Evolutionary conservation across 2,888 invertebrate genomes (phyloP).

Genomic region (Phoronis australis): DNA sequence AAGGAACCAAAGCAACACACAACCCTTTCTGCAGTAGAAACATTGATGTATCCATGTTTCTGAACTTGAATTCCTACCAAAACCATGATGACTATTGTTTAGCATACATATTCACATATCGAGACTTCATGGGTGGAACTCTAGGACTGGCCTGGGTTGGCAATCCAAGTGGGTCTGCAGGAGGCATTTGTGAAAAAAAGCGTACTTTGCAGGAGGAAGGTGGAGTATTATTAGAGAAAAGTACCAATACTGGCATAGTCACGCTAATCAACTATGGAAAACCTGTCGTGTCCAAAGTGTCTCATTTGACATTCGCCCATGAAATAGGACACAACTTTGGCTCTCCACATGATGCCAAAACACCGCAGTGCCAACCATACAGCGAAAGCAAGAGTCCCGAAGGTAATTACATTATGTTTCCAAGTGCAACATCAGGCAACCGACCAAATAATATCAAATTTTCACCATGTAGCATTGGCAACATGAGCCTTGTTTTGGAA

Average conservation of each 20-base stretch:
- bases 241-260: constrained; percentile 96
- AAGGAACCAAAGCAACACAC: not conserved
- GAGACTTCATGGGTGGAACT: constrained; percentile 97
- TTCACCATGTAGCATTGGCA: constrained; percentile 87
- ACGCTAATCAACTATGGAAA: constrained; percentile 98
- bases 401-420: constrained; percentile 99
- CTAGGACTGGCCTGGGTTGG: constrained; percentile 99
- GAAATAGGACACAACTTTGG: constrained; percentile 99
- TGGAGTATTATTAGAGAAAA: constrained; percentile 87
- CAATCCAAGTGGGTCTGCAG: constrained; percentile 78
- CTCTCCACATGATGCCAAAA: constrained; percentile 75
- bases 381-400: constrained; percentile 61
- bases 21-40: constrained; percentile 81
- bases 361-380: constrained; percentile 37
- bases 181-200: constrained; percentile 97
- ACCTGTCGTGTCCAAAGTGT: constrained; percentile 93
- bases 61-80: constrained; percentile 92
- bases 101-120: constrained; percentile 98
- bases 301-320: constrained; percentile 94
- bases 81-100: constrained; percentile 98
- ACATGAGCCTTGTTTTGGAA: constrained; percentile 89
- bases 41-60: constrained; percentile 97
- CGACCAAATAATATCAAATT: constrained; percentile 96
- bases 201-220: constrained; percentile 82
- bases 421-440: constrained; percentile 97